A percentile compares a stretch with the other conserved stretches of the same genome.
Evolutionary conservation across 2,113 vertebrate species (phyloP).

Genomic region (Orthonyx spaldingii): DNA sequence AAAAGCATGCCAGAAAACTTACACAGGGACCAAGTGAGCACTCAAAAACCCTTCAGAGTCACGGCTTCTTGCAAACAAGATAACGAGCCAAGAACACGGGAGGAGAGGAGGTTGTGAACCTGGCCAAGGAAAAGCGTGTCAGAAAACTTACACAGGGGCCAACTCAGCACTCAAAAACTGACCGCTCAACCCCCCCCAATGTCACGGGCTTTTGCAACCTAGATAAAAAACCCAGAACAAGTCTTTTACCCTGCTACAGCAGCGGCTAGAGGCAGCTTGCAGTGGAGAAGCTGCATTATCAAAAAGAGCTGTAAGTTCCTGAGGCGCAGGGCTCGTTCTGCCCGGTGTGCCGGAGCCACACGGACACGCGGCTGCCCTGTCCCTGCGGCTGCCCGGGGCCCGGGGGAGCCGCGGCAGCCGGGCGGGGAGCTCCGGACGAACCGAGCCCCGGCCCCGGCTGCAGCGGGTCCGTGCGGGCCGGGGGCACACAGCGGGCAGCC

Average conservation of each 20-base stretch:
- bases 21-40: rapidly evolving
- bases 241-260: rapidly evolving
- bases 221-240: rapidly evolving
- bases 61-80: rapidly evolving
- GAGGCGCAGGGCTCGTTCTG: rapidly evolving
- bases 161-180: rapidly evolving
- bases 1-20: rapidly evolving
- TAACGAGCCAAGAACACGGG: background rate
- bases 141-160: rapidly evolving
- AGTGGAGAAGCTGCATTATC: rapidly evolving
- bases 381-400: rapidly evolving
- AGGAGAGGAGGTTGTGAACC: rapidly evolving
- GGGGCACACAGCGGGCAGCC: background rate
- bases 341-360: rapidly evolving
- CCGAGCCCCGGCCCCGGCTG: too few species aligned
- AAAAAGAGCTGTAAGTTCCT: rapidly evolving
- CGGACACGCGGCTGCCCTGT: rapidly evolving
- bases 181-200: background rate
- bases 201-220: rapidly evolving
- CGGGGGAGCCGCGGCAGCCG: rapidly evolving
- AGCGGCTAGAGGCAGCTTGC: rapidly evolving
- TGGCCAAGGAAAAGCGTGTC: rapidly evolving
- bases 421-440: too few species aligned
- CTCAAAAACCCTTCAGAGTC: too few species aligned
- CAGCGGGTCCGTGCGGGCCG: too few species aligned